A percentile compares a stretch with the other conserved stretches of the same genome.
Conservation (phyloP, 1,140 invertebrate genomes). For the Neodiprion pinetum region DNA sequence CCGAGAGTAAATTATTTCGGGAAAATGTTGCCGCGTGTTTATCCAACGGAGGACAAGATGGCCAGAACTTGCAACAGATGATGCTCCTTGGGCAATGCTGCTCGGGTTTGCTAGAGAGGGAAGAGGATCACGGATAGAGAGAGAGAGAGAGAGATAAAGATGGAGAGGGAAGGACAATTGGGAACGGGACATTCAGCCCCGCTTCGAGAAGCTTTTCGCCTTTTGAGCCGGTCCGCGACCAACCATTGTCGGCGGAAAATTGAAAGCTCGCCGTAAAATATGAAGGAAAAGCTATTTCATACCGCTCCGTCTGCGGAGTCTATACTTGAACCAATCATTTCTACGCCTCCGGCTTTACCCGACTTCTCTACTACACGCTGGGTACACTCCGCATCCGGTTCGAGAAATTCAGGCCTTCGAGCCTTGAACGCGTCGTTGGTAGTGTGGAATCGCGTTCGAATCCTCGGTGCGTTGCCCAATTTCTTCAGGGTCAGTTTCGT, state of each 20-base stretch:
- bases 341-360: no score
- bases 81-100: neutral
- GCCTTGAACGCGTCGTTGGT: no score
- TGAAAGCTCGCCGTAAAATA: conserved; percentile 2
- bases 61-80: conserved; percentile 2
- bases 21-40: neutral
- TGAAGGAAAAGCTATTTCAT: conserved; percentile 3
- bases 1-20: neutral
- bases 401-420: no score
- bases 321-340: conserved; percentile 3
- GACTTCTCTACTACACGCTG: no score
- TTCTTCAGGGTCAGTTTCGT: no score
- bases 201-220: neutral
- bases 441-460: no score
- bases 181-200: neutral
- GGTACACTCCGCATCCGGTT: no score
- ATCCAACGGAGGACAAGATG: neutral
- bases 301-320: neutral
- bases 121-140: neutral
- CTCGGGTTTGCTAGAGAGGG: neutral
- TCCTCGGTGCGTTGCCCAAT: no score
- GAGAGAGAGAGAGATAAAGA: no score
- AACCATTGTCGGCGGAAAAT: neutral
- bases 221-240: neutral
- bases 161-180: no score